Percentiles rank a stretch among this genome's conserved stretches.
Conservation (phyloP, 1,140 invertebrate species). For the Drosophila kikkawai region DNA sequence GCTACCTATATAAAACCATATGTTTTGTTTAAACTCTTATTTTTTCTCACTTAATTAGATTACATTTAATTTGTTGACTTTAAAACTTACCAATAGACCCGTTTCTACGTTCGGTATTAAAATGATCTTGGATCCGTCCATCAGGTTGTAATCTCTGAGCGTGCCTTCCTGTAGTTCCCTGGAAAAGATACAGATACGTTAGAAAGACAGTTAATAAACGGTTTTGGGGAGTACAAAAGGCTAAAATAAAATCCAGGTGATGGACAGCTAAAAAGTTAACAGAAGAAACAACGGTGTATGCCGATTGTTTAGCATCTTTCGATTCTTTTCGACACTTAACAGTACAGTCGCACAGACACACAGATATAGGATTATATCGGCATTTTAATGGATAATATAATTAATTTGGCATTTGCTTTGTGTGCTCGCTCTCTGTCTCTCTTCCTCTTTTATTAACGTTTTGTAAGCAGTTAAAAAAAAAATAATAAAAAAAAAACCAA, state of each 20-base stretch:
- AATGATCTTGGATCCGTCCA: conserved; percentile 94
- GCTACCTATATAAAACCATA: not conserved
- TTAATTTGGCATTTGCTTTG: conserved; percentile 45
- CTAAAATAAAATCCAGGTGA: not conserved
- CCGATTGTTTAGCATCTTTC: conserved; percentile 12
- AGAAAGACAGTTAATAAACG: not conserved
- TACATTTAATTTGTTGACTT: not conserved
- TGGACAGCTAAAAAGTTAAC: not conserved
- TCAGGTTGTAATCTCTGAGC: conserved; percentile 93
- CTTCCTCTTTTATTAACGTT: conserved; percentile 2
- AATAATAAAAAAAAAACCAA: conserved; percentile 2
- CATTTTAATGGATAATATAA: conserved; percentile 51
- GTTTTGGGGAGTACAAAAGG: not conserved
- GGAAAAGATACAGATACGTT: conserved; percentile 66
- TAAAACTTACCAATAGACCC: conserved; percentile 93
- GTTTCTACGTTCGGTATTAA: conserved; percentile 97
- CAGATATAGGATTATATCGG: conserved; percentile 11
- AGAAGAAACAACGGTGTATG: conserved; percentile 3
- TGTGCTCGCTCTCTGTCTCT: conserved; percentile 10
- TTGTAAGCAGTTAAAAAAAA: conserved; percentile 12
- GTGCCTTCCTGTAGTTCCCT: conserved; percentile 95
- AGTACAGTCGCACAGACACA: conserved; percentile 30
- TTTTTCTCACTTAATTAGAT: not conserved
- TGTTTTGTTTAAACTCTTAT: too few relatives aligned
- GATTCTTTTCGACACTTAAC: conserved; percentile 9